Percentiles rank a stretch among this genome's conserved stretches.
phyloP scores from a whole-genome alignment of 2,797 vertebrate species.

The Alosa sapidissima region DNA sequence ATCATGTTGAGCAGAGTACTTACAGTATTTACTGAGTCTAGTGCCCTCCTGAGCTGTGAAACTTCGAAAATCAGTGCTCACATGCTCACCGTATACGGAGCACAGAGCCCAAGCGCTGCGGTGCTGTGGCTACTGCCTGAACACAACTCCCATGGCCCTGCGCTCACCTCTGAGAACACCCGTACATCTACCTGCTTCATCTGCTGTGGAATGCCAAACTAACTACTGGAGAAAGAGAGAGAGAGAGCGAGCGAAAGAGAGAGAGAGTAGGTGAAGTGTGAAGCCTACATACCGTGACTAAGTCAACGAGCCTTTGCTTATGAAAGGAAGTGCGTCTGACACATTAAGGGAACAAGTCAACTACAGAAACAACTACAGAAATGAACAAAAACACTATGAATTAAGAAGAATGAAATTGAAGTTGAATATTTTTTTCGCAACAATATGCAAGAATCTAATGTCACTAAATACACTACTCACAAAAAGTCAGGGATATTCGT shows the following conservation, averaged over 20 bases:
- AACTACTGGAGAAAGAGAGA: constrained; percentile 38
- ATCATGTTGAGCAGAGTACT: no score
- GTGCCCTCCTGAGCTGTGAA: neutral
- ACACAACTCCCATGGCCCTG: neutral
- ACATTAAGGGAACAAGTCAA: constrained; percentile 4
- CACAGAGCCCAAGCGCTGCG: neutral
- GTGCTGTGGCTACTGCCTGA: neutral
- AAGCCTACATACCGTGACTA: constrained; percentile 16
- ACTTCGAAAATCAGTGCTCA: neutral
- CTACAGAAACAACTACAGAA: neutral
- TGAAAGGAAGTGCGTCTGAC: neutral
- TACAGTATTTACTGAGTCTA: no score
- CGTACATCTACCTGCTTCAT: neutral
- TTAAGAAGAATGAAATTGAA: neutral
- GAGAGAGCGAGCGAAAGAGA: neutral
- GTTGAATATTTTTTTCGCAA: neutral
- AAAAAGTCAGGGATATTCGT: no score
- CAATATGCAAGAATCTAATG: neutral
- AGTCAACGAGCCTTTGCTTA: neutral
- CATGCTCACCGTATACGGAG: neutral
- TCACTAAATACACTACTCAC: neutral
- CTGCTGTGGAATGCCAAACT: constrained; percentile 70
- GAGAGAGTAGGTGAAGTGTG: constrained; percentile 15
- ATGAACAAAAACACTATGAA: neutral
- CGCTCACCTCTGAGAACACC: neutral